Evolutionary conservation across 1,140 invertebrate species (phyloP).

Genomic region (Stegodyphus dumicola): DNA sequence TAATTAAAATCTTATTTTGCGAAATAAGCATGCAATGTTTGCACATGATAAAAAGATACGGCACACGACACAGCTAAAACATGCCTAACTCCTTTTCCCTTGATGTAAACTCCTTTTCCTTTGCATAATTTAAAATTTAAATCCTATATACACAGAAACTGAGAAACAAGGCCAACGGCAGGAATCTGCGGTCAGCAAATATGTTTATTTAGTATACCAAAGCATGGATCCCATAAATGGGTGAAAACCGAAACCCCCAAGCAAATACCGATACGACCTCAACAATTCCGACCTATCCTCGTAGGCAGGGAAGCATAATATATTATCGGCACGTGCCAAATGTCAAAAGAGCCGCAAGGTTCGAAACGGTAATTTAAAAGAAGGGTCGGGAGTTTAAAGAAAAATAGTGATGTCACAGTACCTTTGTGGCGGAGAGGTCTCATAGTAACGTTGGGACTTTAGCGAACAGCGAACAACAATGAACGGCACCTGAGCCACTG

Average conservation of each 20-base stretch:
- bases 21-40: no score
- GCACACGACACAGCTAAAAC: no score
- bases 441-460: not conserved
- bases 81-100: no score
- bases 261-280: not conserved
- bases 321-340: slow-evolving; percentile 15
- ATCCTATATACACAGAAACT: no score
- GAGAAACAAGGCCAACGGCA: no score
- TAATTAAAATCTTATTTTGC: no score
- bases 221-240: not conserved
- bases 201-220: no score
- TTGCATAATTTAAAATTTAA: no score
- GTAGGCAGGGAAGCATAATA: not conserved
- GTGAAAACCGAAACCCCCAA: not conserved
- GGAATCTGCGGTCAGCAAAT: no score
- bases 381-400: not conserved
- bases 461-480: not conserved
- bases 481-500: slow-evolving; percentile 15
- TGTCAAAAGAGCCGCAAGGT: slow-evolving; percentile 2
- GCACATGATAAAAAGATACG: no score
- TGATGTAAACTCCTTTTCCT: no score
- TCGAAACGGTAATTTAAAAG: not conserved
- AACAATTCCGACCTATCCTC: not conserved
- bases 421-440: slow-evolving; percentile 13
- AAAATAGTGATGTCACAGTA: slow-evolving; percentile 36